A percentile compares a stretch with the other conserved stretches of the same genome.
phyloP scores from a whole-genome alignment of 2,888 invertebrate species.

The Thereva unica region DNA sequence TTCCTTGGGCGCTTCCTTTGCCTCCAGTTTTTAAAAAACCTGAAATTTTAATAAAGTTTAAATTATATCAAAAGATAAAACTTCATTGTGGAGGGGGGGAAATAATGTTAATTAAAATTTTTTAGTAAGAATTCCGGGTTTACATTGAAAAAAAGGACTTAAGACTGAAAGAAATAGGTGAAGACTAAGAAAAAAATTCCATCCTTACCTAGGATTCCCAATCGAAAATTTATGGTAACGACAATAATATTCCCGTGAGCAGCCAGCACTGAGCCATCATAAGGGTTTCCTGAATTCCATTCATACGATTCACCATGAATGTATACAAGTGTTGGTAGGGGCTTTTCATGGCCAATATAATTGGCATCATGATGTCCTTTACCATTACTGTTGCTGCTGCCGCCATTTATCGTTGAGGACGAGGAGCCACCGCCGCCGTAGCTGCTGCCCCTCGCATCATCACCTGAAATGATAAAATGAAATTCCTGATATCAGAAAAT shows the following conservation, averaged over 20 bases:
- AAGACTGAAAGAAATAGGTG: no score
- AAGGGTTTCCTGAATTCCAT: conserved; percentile 96
- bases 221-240: conserved; percentile 88
- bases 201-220: conserved; percentile 80
- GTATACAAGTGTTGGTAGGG: conserved; percentile 82
- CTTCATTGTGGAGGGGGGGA: not conserved
- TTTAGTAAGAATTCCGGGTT: not conserved
- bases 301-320: conserved; percentile 95
- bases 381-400: not conserved
- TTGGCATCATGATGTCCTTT: conserved; percentile 10
- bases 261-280: conserved; percentile 94
- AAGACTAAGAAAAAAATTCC: conserved; percentile 1
- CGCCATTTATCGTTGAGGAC: no score
- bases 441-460: conserved; percentile 9
- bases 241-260: conserved; percentile 88
- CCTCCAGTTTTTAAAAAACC: conserved; percentile 90
- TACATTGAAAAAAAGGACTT: no score
- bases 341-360: conserved; percentile 44
- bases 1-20: conserved; percentile 86
- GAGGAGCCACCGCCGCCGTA: not conserved
- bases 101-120: not conserved
- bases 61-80: conserved; percentile 1
- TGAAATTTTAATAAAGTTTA: conserved; percentile 51
- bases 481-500: not conserved
- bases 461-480: conserved; percentile 36